Evolutionary conservation across 2,797 vertebrate species (phyloP).

Genomic region (Coccyzus lansbergi): DNA sequence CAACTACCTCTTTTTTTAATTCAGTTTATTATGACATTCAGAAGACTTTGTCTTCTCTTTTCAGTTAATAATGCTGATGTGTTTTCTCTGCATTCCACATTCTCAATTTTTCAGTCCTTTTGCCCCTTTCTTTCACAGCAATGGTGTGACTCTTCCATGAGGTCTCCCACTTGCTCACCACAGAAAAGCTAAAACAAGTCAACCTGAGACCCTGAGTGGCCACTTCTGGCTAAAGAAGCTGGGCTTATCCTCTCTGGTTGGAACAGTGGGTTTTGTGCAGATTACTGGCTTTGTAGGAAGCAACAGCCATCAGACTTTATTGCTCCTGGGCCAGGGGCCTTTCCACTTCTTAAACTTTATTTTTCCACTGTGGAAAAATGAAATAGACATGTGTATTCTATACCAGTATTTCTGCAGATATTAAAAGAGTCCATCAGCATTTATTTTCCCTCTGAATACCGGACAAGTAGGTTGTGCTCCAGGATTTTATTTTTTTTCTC

Average conservation of each 20-base stretch:
- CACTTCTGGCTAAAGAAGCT: not conserved
- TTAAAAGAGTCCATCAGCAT: not conserved
- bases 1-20: not conserved
- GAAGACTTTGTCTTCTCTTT: not conserved
- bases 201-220: accelerated
- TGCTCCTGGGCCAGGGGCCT: not conserved
- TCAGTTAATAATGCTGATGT: not conserved
- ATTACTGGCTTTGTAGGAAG: not conserved
- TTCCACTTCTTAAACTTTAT: not conserved
- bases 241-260: not conserved
- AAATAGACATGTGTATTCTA: not conserved
- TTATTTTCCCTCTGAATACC: not conserved
- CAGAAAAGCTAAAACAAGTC: not conserved
- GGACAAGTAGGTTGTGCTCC: not conserved
- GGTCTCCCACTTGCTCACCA: not conserved
- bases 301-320: not conserved
- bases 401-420: not conserved
- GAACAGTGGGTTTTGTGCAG: not conserved
- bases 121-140: accelerated
- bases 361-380: not conserved
- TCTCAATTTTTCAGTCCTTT: not conserved
- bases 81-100: not conserved
- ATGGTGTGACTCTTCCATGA: not conserved
- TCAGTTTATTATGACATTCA: not conserved
- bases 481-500: not conserved